Base-by-base conservation (phyloP, 1,140 invertebrate genomes). In the Potamilus streckersoni region DNA sequence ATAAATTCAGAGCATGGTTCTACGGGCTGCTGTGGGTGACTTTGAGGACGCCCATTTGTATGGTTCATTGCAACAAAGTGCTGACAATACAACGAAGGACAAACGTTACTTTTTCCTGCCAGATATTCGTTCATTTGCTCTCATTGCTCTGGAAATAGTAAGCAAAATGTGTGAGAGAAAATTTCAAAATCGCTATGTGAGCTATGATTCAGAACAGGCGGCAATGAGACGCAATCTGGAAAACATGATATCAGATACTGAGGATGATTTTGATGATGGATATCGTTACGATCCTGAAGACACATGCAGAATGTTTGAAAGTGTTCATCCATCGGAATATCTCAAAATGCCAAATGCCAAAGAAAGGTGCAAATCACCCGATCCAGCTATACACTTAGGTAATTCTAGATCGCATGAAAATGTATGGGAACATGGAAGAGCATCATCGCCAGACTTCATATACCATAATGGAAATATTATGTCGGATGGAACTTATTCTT, bases 31-130 rank as follows among this genome's bases (percentile, higher is more conserved):
- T 17, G 73, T 88, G 73, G 86, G 86, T 56, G 86, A 88, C 69
- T 88, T 88, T 77, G 86, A 88, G 60, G 81, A 85, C 19, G 83
- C 85, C 14, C 79, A 81, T 58, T 84, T 87, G 16, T 87, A 84
- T 73, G 86, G 86, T n/a, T 82, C 85, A 27, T 77, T 85, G n/a
- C 84, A 84, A 56, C 83, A 83, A 60, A 81, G 80, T n/a, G 57
- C 79, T 13, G 69, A 78, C 58, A 79, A 73, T 23, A 74, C 78
- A 23, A 82, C 70, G 23, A 76, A 78, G 73, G 85, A 80, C 73
- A 83, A 83, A 63, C 78, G 85, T 58, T 74, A 85, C 15, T 88
- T 88, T 71, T 86, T 88, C 68, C 71, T 84, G 16, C 84, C 86
- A 2, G 86, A 88, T 77, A 86, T 88, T 66, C 73, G 85, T 15